Base-by-base conservation (phyloP, 2,888 invertebrate genomes). In the Itoplectis maculator region DNA sequence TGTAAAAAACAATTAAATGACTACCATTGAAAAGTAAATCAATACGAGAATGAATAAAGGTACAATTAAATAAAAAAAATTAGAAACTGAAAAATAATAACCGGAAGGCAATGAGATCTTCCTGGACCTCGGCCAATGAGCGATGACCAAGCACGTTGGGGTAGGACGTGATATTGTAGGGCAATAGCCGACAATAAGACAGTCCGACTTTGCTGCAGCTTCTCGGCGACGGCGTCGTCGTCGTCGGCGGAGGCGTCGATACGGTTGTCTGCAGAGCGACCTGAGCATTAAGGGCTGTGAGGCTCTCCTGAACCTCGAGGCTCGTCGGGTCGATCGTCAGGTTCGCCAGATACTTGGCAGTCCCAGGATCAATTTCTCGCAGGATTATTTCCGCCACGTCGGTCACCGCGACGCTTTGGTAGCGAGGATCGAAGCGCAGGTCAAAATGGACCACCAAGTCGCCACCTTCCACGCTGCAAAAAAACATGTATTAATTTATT, bases 361-460 rank as follows among this genome's bases (percentile, higher is more conserved):
- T 94, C 42, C 91, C 91, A 0, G 94, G 93, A 49, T 93, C 93
- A 35, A 97, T 94, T 89, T 97, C 97, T 13, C 95, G 94, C 13
- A 94, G 92, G 69, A 97, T 93, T 20, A 97, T 95, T 0, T 95
- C 94, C 73, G 95, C 93, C 15, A 97, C 94, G 86, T 96, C 96
- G 0, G 94, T 93, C 0, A 95, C 95, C 80, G 94, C 94, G 35
- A 97, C 95, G 0, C 95, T 93, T 13, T 95, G 95, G 70, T 91
- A 92, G 82, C 96, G 95, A 0, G 97, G 96, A 93, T 98, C 97
- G 88, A 98, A 97, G 74, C 96, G 96, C 73, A 98, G 94, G 90
- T 97, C 97, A 91, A 98, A 98, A 90, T 97, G 97, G 0, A 98
- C 96, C 65, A 96, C 95, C 72, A 97, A 94, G 82, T 97, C 96